Base-by-base conservation (phyloP, 2,113 vertebrate genomes). In the Ornithorhynchus anatinus region DNA sequence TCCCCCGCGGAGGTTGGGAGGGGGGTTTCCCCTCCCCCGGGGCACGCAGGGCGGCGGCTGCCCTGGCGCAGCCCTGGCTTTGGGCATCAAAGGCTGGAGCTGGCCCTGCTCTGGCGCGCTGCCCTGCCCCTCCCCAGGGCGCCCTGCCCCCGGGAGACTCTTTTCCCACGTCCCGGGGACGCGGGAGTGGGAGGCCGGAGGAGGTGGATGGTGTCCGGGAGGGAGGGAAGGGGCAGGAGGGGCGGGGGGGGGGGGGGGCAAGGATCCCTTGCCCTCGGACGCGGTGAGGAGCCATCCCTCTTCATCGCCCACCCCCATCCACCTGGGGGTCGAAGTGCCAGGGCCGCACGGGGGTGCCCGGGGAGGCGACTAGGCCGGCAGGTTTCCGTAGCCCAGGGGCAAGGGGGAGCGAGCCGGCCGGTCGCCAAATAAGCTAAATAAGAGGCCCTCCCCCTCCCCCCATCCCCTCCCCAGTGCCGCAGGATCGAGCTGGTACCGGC, bases 391-490 rank as follows among this genome's bases (percentile, higher is more conserved):
- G n/a, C n/a, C n/a, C n/a, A n/a, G n/a, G n/a, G n/a, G n/a, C n/a
- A n/a, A n/a, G n/a, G n/a, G n/a, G n/a, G n/a, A n/a, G n/a, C n/a
- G n/a, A n/a, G n/a, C n/a, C n/a, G n/a, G n/a, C n/a, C n/a, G n/a
- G n/a, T n/a, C n/a, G n/a, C n/a, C n/a, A n/a, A n/a, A n/a, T n/a
- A n/a, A n/a, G n/a, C n/a, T n/a, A n/a, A n/a, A n/a, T n/a, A n/a
- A n/a, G n/a, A n/a, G n/a, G 31, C 60, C 44, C 29, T 68, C 76
- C 77, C 71, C 80, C 62, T 65, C 72, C 80, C 75, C 79, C 45
- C 51, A 66, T 84, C 82, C 70, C 79, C 70, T 65, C 10, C 79
- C 77, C 71, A 80, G 77, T 82, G 86, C 91, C 86, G 91, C 91
- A 84, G 22, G 25, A 50, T 50, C 31, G 47, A 23, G 79, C 74